Percentiles rank a stretch among this genome's conserved stretches.
Conservation (phyloP, 2,113 vertebrate genomes). For the Scophthalmus maximus region DNA sequence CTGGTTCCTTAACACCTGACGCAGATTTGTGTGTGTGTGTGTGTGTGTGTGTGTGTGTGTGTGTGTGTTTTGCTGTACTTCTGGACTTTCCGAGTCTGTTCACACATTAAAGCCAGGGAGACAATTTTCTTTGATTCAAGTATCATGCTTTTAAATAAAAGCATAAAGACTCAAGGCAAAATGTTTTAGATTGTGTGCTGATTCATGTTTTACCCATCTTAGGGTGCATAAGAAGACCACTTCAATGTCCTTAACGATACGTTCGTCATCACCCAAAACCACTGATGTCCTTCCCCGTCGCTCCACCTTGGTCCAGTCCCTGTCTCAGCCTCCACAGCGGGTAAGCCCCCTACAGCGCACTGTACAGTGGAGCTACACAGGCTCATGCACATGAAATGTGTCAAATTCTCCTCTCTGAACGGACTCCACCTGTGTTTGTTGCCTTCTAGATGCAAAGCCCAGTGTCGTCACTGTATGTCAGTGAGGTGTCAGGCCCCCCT, state of each 20-base stretch:
- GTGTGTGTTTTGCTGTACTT: no score
- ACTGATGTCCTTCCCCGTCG: conserved; percentile 82
- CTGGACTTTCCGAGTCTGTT: conserved; percentile 53
- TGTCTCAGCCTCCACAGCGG: conserved; percentile 85
- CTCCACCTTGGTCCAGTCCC: conserved; percentile 91
- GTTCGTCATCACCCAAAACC: conserved; percentile 89
- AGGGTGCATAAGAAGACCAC: conserved; percentile 96
- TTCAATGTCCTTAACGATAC: conserved; percentile 95
- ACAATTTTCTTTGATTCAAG: conserved; percentile 44
- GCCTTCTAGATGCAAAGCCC: conserved; percentile 89
- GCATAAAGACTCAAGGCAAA: background rate
- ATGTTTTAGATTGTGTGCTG: background rate
- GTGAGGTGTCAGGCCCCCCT: conserved; percentile 84
- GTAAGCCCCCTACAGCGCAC: conserved; percentile 52
- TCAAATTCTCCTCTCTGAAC: background rate
- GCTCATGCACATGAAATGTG: background rate
- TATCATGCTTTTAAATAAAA: conserved; percentile 38
- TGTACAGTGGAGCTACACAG: background rate
- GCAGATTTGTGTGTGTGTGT: no score
- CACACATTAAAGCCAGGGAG: conserved; percentile 48
- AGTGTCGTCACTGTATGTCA: conserved; percentile 81
- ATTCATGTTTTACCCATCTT: conserved; percentile 47
- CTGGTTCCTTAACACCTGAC: no score
- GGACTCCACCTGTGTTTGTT: background rate
- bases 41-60: no score